Conservation (phyloP, 2,797 vertebrate genomes). For the Pteropus rufus region DNA sequence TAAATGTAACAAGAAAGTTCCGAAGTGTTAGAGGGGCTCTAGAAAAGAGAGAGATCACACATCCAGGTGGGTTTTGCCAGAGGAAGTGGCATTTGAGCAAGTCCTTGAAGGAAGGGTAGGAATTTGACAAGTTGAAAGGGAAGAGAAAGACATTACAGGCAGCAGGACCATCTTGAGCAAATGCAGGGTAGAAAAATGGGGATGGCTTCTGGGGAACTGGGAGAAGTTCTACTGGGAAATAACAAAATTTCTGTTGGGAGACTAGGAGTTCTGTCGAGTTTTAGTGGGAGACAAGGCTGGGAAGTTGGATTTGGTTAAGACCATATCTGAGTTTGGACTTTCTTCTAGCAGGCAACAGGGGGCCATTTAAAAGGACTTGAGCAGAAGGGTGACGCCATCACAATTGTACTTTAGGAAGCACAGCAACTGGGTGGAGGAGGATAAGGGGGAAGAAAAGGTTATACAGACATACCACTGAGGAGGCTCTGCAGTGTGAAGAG, state of each 20-base stretch:
- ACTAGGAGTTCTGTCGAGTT: not conserved
- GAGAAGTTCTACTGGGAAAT: not conserved
- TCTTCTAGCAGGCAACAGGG: slow-evolving; percentile 2
- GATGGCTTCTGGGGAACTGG: not conserved
- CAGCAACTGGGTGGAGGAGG: slow-evolving; percentile 46
- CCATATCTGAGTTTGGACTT: not conserved
- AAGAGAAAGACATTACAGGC: not conserved
- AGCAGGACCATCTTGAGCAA: slow-evolving; percentile 16
- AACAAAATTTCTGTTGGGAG: not conserved
- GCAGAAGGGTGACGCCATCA: slow-evolving; percentile 29
- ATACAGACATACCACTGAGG: slow-evolving; percentile 36
- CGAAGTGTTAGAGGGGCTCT: not conserved
- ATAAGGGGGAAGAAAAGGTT: slow-evolving; percentile 32
- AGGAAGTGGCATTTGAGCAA: slow-evolving; percentile 42
- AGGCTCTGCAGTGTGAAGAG: slow-evolving; percentile 19
- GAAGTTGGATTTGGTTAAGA: slow-evolving; percentile 51
- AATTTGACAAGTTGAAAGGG: slow-evolving; percentile 57
- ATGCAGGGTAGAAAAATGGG: not conserved
- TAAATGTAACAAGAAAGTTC: slow-evolving; percentile 17
- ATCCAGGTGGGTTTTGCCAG: slow-evolving; percentile 41
- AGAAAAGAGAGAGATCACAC: not conserved
- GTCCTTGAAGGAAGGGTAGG: slow-evolving; percentile 47
- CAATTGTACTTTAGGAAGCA: slow-evolving; percentile 48
- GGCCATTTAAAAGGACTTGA: slow-evolving; percentile 49
- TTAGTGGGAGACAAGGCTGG: slow-evolving; percentile 13